Evolutionary conservation across 2,113 vertebrate species (phyloP), one percentile per base, ranked within the genome.

Genomic region (Psephotus haematonotus): DNA sequence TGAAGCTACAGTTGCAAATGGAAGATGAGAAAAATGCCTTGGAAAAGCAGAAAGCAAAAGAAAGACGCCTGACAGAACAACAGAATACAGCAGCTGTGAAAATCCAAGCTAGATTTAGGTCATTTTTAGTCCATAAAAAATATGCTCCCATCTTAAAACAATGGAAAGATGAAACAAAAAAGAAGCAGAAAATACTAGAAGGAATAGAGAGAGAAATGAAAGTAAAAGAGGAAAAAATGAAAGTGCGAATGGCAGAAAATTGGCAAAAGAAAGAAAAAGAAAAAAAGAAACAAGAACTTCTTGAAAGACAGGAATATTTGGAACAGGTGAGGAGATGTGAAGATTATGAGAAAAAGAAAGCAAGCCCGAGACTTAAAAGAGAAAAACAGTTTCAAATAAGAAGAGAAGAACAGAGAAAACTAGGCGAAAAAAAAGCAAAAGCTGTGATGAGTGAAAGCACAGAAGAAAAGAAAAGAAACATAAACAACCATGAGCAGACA

Each of bases 71-170:
- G 80, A 69, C 94, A 82, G 90, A 98, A 77, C 50, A 95, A 27
- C 69, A 49, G 31, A 85, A 95, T 94, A 84, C 31, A 82, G 98
- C 99, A 70, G 98, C 98, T 70, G 83, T 97, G 68, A 98, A 96
- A 97, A 98, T 99, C 70, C 98, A 99, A 96, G 95, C 98, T 90
- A 97, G 74, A 62, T 97, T 98, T 82, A 97, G 97, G 96, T 97
- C 97, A 71, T 97, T 97, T 80, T 47, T 97, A 81, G 92, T 93
- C 8, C 97, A 52, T 63, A 97, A 85, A 94, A 97, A 97, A 92
- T 98, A 97, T 28, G 47, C 69, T 63, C 92, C 95, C 9, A 72
- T 98, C 52, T 95, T 98, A 92, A 98, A 86, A 82, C 96, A 97
- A 88, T 71, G 74, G 95, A 91, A 93, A 88, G 93, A 98, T 86